Evolutionary conservation across 2,888 invertebrate species (phyloP), one percentile per base, ranked within the genome.

Genomic region (Piscicola geometra): DNA sequence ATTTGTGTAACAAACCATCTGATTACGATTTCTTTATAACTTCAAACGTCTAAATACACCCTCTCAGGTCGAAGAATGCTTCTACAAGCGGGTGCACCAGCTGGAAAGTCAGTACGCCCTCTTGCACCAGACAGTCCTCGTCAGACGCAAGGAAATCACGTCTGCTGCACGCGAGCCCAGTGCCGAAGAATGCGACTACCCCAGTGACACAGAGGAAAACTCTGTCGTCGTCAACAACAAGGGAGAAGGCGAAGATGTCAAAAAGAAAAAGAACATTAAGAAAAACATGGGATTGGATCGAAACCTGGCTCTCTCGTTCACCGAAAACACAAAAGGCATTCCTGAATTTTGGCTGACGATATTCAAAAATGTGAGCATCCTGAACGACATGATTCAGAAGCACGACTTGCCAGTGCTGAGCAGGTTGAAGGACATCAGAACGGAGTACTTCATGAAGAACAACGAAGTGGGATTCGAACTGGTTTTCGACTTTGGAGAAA

Each of bases 291-390:
- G 5, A 25, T 18, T 56, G n/a, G 25, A 56, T 3, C 9, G n/a
- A 56, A 56, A 18, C 3, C 5, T 56, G 21, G 60, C 3, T 25
- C 3, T 56, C 12, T 25, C 21, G n/a, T 15, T 56, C 3, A 56
- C 60, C 18, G 75, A 75, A 28, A 60, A 52, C 21, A 71, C 71
- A 9, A 71, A 50, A 32, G 75, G 75, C 33, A 30, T 75, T 64
- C 75, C 75, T 25, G 71, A 75, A 28, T 75, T 75, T 56, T 75
- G 75, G 75, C 50, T 75, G 71, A 75, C 75, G 5, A 71, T 75
- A 25, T 75, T 75, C 30, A 75, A 71, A 56, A 75, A 75, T 32
- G 75, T 75, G 21, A 52, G 52, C 15, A 25, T 60, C 30, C 33
- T 75, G 25, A 41, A 47, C 18, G 15, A 32, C 33, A 35, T 75